These are phyloP conservation scores for Drosophila oshimai DNA, from an alignment of 1,140 invertebrate genomes.

Conservation along the genomic window DNA sequence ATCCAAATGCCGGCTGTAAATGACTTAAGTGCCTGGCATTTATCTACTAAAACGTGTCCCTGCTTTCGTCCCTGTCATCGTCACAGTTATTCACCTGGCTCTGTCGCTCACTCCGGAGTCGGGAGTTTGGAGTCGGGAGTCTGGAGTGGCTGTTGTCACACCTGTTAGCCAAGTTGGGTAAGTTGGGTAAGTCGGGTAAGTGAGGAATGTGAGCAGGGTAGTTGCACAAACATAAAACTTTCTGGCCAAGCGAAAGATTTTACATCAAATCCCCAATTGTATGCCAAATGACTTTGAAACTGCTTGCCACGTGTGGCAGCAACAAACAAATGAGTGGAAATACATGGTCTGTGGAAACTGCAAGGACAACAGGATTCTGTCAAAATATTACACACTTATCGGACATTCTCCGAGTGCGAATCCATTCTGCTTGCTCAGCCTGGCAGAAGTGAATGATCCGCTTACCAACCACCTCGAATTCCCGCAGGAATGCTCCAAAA, in stretches of 20 bases:
- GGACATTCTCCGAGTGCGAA: not conserved
- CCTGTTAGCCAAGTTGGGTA: conserved; percentile 59
- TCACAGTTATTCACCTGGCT: conserved; percentile 50
- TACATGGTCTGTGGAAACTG: conserved; percentile 16
- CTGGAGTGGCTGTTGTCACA: conserved; percentile 39
- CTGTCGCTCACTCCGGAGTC: too few relatives aligned
- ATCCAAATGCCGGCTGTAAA: conserved; percentile 57
- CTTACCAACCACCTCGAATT: not conserved
- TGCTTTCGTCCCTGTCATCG: conserved; percentile 32
- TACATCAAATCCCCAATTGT: conserved; percentile 68
- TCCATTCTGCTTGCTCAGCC: conserved; percentile 38
- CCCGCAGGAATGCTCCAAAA: too few relatives aligned
- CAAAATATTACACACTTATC: conserved; percentile 17
- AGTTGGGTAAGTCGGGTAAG: not conserved
- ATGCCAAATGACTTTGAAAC: conserved; percentile 74
- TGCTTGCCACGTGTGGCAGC: conserved; percentile 18
- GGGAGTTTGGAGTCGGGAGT: too few relatives aligned
- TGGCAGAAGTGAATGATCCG: conserved; percentile 39
- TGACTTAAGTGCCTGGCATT: conserved; percentile 76
- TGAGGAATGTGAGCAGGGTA: not conserved
- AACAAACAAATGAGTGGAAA: conserved; percentile 20
- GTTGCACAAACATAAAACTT: conserved; percentile 52
- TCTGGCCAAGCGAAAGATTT: conserved; percentile 47
- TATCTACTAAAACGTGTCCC: conserved; percentile 70
- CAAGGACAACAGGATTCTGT: conserved; percentile 27